phyloP scores from a whole-genome alignment of 2,797 vertebrate species.

The Ptychobarbus kaznakovi region DNA sequence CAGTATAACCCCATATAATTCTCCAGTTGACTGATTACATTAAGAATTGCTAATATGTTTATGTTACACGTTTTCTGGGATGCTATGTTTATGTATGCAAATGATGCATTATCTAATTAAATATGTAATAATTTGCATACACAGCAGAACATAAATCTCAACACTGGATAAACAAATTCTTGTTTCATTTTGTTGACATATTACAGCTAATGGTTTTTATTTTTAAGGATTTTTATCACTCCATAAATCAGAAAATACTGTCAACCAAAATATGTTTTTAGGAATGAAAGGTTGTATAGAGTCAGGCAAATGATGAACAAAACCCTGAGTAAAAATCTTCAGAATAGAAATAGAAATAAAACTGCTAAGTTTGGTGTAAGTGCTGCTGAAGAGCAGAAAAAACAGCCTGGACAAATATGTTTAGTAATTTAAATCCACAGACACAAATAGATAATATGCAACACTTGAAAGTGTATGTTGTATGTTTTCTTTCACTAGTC shows the following conservation, averaged over 20 bases:
- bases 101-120: not conserved
- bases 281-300: not conserved
- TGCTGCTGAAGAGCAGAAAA: not conserved
- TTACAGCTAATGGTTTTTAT: not conserved
- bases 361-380: not conserved
- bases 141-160: no score
- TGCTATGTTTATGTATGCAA: not conserved
- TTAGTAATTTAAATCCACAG: not conserved
- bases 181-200: not conserved
- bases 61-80: not conserved
- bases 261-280: not conserved
- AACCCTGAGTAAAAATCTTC: not conserved
- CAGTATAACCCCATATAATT: not conserved
- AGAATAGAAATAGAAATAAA: not conserved
- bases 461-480: not conserved
- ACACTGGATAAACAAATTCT: not conserved
- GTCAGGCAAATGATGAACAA: not conserved
- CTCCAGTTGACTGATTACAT: not conserved
- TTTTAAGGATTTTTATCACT: not conserved
- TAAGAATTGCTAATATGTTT: not conserved
- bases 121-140: not conserved
- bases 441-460: not conserved
- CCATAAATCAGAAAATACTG: not conserved
- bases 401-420: not conserved
- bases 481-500: not conserved